phyloP scores from a whole-genome alignment of 2,113 vertebrate genomes.

The Anoplopoma fimbria region DNA sequence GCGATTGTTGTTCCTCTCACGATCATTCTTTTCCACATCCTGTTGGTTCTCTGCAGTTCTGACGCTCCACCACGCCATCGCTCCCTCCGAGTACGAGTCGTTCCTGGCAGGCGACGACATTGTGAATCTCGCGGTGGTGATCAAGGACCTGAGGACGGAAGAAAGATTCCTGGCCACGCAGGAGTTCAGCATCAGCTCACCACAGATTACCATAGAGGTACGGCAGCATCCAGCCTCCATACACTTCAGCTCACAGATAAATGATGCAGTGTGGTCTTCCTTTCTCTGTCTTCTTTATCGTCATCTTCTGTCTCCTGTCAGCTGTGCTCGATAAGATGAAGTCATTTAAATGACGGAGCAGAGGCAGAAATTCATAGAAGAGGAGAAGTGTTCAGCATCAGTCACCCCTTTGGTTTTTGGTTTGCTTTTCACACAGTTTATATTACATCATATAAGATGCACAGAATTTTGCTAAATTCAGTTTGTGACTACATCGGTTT shows the following conservation, averaged over 20 bases:
- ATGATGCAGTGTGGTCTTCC: not conserved
- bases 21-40: not conserved
- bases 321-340: not conserved
- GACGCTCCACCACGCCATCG: conserved; percentile 49
- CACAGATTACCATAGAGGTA: conserved; percentile 63
- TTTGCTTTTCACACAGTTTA: not conserved
- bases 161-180: conserved; percentile 59
- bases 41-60: conserved; percentile 41
- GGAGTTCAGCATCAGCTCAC: conserved; percentile 65
- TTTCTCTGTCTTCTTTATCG: not conserved
- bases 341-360: conserved; percentile 15
- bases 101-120: conserved; percentile 51
- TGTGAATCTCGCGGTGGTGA: conserved; percentile 68
- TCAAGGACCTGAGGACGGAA: conserved; percentile 59
- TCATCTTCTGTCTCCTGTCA: not conserved
- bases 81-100: conserved; percentile 48
- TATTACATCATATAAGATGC: not conserved
- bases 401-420: not conserved
- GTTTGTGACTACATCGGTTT: too few species aligned
- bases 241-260: not conserved
- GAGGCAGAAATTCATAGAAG: conserved; percentile 9
- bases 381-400: not conserved
- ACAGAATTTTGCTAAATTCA: not conserved
- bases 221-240: not conserved
- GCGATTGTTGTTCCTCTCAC: not conserved